Evolutionary conservation across 2,113 vertebrate species (phyloP).

Genomic region (human (Homo sapiens)): GRCh38 chr4:120110501-120111000

Average conservation of each 20-base stretch:
- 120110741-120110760: not conserved
- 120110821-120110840: not conserved
- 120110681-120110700: not conserved
- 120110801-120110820: not conserved
- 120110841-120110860: not conserved
- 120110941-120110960: not conserved
- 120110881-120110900: not conserved
- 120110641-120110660: not conserved
- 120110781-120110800: not conserved
- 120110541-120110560: not conserved
- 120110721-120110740: not conserved
- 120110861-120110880: not conserved
- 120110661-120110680: not conserved
- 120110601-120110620: too few species aligned
- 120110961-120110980: not conserved
- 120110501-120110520: not conserved
- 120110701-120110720: not conserved
- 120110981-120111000: not conserved
- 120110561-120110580: not conserved
- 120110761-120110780: not conserved
- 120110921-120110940: not conserved
- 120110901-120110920: not conserved
- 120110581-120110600: not conserved
- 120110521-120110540: not conserved
- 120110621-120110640: not conserved